These are phyloP conservation scores for Catocala nupta DNA, from an alignment of 2,888 invertebrate genomes.

Conservation along the genomic window DNA sequence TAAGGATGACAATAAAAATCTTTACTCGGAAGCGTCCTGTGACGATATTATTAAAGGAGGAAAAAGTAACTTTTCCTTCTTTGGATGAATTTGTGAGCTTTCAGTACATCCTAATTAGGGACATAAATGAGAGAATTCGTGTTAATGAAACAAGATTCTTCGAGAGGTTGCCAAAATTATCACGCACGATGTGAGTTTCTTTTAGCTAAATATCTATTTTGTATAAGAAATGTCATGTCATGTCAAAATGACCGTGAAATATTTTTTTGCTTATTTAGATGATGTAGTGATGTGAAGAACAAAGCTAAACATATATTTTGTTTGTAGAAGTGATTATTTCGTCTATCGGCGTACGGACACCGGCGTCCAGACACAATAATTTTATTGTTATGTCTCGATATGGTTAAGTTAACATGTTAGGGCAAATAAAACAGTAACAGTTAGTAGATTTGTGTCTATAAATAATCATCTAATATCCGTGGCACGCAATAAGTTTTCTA, in stretches of 20 bases:
- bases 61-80: conserved; percentile 5
- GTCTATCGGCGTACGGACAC: no score
- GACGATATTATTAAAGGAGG: conserved; percentile 11
- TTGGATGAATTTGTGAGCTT: background rate
- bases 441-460: no score
- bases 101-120: conserved; percentile 15
- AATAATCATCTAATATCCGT: no score
- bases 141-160: conserved; percentile 11
- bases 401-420: no score
- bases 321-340: no score
- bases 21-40: conserved; percentile 22
- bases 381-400: no score
- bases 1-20: conserved; percentile 41
- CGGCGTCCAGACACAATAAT: no score
- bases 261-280: conserved; percentile 2
- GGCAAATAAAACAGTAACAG: no score
- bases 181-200: conserved; percentile 2
- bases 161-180: conserved; percentile 8
- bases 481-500: no score
- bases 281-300: conserved; percentile 1
- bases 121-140: background rate
- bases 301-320: no score
- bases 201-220: conserved; percentile 5
- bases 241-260: background rate
- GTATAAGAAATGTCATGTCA: conserved; percentile 5